Conservation (phyloP, 2,113 vertebrate genomes). For the Todiramphus saurophagus region DNA sequence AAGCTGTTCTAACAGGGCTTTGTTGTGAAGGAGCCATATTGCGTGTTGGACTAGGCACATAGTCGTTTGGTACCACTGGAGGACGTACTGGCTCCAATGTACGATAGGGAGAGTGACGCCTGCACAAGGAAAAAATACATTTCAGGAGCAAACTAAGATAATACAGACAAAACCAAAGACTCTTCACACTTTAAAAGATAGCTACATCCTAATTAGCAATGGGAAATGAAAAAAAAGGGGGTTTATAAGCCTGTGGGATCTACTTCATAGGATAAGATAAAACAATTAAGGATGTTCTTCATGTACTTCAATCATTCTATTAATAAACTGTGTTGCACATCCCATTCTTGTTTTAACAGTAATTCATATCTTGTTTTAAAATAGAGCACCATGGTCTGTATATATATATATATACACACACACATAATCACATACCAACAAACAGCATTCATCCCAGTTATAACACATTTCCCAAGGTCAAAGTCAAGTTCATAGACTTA, state of each 20-base stretch:
- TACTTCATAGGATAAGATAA: neutral
- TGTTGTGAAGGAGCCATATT: conserved; percentile 91
- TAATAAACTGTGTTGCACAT: neutral
- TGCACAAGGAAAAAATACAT: conserved; percentile 77
- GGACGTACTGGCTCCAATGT: conserved; percentile 98
- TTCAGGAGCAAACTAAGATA: conserved; percentile 19
- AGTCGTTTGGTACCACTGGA: conserved; percentile 99
- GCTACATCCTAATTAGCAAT: neutral
- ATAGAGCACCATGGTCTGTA: neutral
- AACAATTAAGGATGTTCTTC: neutral
- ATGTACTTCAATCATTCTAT: neutral
- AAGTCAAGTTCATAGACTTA: neutral
- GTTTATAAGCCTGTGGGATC: neutral
- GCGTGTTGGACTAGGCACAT: conserved; percentile 97
- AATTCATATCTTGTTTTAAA: neutral
- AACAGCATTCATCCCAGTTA: neutral
- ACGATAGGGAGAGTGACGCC: conserved; percentile 98
- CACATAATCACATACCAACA: neutral
- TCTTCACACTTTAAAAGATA: neutral
- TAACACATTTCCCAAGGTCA: neutral
- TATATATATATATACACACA: no score
- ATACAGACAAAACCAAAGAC: neutral
- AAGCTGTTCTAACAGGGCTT: conserved; percentile 96
- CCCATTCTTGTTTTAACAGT: neutral
- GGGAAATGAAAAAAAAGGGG: neutral